Evolutionary conservation across 2,113 vertebrate genomes (phyloP), one percentile per base, ranked within the genome.

Genomic region (Syngnathus scovelli): DNA sequence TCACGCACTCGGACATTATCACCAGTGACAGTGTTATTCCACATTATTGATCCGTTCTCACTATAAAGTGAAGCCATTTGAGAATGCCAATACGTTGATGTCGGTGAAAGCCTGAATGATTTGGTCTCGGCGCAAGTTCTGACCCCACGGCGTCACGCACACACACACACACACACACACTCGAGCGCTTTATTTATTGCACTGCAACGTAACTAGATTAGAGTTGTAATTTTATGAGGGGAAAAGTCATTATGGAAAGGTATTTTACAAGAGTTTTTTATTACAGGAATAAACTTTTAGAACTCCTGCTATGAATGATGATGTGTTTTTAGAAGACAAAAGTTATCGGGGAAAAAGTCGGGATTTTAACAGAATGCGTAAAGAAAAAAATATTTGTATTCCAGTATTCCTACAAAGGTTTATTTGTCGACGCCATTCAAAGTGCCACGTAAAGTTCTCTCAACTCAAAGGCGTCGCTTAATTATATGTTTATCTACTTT

Each of bases 21-120:
- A 74, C 73, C 77, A 44, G 78, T 83, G 86, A 84, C 86, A 84
- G 80, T 76, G 79, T 89, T 89, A 82, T 89, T 86, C 77, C 80
- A 81, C 67, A 66, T 62, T 79, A 89, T 89, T 83, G 87, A 90
- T 90, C 79, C 38, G 67, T 36, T 64, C 81, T 54, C 78, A 84
- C 85, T 83, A 85, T 85, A 87, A 88, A 86, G 86, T 83, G 81
- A 84, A 81, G 79, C 66, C 83, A 89, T 89, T 90, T 89, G 79
- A 89, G 88, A 85, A 89, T 76, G 85, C 84, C 87, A 78, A 89
- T 90, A 87, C 69, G 74, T 70, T 77, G 82, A 86, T 82, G 76
- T 78, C 63, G 3, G 62, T 39, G 54, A 86, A 82, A 84, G 82
- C 73, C 69, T 64, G 56, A 81, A 85, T 79, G 75, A 86, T 84